Evolutionary conservation across 2,113 vertebrate species (phyloP).

Genomic region (Lethenteron reissneri): DNA sequence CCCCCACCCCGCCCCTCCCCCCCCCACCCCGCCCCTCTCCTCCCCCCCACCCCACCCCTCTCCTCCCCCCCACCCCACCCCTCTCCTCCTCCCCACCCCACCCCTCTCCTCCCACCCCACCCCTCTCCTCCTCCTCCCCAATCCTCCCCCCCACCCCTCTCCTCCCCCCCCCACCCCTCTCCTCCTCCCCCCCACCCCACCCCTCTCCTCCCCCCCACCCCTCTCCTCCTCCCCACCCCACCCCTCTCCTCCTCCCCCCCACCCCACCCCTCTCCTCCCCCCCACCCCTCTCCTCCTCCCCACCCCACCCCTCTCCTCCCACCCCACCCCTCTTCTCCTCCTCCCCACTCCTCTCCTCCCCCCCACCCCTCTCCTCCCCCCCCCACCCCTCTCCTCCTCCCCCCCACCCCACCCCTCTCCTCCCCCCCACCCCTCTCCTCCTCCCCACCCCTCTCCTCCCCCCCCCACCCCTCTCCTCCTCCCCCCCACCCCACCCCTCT

Average conservation of each 20-base stretch:
- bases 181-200: background rate
- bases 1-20: background rate
- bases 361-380: background rate
- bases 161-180: background rate
- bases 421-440: conserved; percentile 1
- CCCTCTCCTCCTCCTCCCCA: background rate
- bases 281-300: background rate
- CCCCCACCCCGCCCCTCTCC: background rate
- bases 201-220: background rate
- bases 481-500: background rate
- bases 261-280: background rate
- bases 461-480: background rate
- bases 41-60: background rate
- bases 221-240: background rate
- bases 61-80: background rate
- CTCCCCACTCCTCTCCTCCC: background rate
- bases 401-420: background rate
- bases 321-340: background rate
- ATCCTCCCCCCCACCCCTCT: too few relatives aligned
- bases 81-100: background rate
- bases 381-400: conserved; percentile 3
- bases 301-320: background rate
- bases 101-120: background rate
- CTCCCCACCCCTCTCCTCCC: background rate
- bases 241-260: background rate